These are phyloP conservation scores for Stegophylla sp. DNA, from an alignment of 2,888 invertebrate genomes.

Conservation along the genomic window DNA sequence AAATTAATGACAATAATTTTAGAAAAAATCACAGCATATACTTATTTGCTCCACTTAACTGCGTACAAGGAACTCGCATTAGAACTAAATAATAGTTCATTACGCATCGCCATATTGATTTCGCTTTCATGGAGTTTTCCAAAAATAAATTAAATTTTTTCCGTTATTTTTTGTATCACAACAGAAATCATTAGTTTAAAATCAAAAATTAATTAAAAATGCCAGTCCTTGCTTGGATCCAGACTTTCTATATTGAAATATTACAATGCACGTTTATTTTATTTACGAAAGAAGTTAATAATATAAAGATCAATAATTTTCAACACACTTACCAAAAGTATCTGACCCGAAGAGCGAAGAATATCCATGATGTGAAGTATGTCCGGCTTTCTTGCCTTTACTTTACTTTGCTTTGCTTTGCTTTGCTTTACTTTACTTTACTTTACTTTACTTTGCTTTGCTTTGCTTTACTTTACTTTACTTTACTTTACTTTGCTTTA, in stretches of 20 bases:
- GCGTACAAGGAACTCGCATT: not conserved
- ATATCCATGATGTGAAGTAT: no score
- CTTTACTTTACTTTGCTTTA: no score
- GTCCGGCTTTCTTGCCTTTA: no score
- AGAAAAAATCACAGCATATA: not conserved
- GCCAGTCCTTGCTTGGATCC: not conserved
- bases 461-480: no score
- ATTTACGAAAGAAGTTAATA: no score
- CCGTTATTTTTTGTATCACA: not conserved
- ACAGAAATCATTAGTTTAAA: not conserved
- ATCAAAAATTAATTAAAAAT: not conserved
- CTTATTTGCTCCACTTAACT: not conserved
- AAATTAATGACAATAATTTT: not conserved
- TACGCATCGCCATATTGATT: not conserved
- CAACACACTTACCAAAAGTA: no score
- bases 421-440: no score
- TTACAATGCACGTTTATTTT: no score
- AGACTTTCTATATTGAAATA: not conserved
- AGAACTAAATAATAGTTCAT: not conserved
- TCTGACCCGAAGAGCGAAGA: no score
- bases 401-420: no score
- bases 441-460: no score
- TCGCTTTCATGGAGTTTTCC: not conserved
- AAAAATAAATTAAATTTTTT: not conserved
- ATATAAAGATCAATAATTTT: no score